Base-by-base conservation (phyloP, 2,888 invertebrate species). In the Helobdella robusta region DNA sequence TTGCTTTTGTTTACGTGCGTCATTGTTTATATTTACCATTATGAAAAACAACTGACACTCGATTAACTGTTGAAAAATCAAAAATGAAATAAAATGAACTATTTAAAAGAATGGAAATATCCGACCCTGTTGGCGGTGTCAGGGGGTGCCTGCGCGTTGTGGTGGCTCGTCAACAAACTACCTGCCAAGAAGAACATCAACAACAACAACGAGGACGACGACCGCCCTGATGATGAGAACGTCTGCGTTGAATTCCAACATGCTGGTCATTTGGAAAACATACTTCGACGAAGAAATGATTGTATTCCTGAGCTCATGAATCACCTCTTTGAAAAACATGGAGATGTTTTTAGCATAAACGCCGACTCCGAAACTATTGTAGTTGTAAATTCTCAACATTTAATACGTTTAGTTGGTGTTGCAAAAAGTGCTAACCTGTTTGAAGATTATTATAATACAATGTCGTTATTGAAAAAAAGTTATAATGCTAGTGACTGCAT, bases 141-240 rank as follows among this genome's bases (percentile, higher is more conserved):
- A 5, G 60, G 60, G 23, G 36, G 60, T 3, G 60, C 44, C n/a
- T 44, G n/a, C 30, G 60, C 60, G 11, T 60, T 60, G 44, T 60
- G 60, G 60, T 60, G 60, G 60, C 44, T 60, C 4, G 20, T n/a
- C 25, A 36, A 44, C 5, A 60, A 60, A 2, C n/a, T 18, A 59
- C 3, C 50, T 20, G n/a, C 20, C 6, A 50, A 20, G 25, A 50
- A 50, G 25, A n/a, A n/a, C 8, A 50, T 6, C n/a, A 50, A 50
- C 6, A 25, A 6, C n/a, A 50, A 50, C n/a, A 15, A 35, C 20
- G 25, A 48, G 25, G 25, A 48, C 25, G 48, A 4, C 48, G n/a
- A 2, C 25, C 4, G 48, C 48, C 25, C 48, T 48, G 20, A 25
- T 25, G 48, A 48, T n/a, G n/a, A n/a, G n/a, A n/a, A n/a, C n/a